Conservation (phyloP, 2,888 invertebrate species). For the Cyclophora punctaria region DNA sequence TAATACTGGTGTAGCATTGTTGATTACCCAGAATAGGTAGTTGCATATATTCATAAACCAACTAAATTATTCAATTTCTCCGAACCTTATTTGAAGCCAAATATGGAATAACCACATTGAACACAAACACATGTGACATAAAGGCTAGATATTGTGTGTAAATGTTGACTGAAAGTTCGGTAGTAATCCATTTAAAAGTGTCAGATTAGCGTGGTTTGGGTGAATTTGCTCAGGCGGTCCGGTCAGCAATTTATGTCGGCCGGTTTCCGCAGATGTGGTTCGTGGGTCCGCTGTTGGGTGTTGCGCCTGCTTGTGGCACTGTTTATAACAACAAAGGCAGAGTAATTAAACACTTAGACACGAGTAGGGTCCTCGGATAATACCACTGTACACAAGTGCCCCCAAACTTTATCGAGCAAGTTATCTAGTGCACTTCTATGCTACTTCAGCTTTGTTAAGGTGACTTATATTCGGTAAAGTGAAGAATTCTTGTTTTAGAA, state of each 20-base stretch:
- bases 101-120: too few relatives aligned
- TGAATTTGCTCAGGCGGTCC: slow-evolving; percentile 54
- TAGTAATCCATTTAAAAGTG: slow-evolving; percentile 59
- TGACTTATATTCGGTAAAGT: too few relatives aligned
- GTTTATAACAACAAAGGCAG: slow-evolving; percentile 60
- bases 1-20: too few relatives aligned
- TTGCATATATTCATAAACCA: too few relatives aligned
- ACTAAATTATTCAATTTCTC: too few relatives aligned
- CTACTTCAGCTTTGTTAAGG: too few relatives aligned
- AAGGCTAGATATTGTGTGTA: slow-evolving; percentile 26
- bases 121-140: too few relatives aligned
- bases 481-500: too few relatives aligned
- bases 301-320: slow-evolving; percentile 40
- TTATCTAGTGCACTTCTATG: slow-evolving; percentile 10
- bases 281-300: slow-evolving; percentile 13
- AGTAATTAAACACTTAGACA: slow-evolving; percentile 61
- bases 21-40: too few relatives aligned
- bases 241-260: slow-evolving; percentile 57
- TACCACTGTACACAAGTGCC: slow-evolving; percentile 7
- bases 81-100: too few relatives aligned
- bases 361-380: slow-evolving; percentile 27
- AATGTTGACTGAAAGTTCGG: slow-evolving; percentile 36
- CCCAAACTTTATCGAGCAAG: slow-evolving; percentile 11
- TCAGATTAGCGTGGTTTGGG: slow-evolving; percentile 52
- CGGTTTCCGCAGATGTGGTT: slow-evolving; percentile 48